Percentiles rank a stretch among this genome's conserved stretches.
phyloP scores from a whole-genome alignment of 1,140 invertebrate genomes.

The Pogonus chalceus region DNA sequence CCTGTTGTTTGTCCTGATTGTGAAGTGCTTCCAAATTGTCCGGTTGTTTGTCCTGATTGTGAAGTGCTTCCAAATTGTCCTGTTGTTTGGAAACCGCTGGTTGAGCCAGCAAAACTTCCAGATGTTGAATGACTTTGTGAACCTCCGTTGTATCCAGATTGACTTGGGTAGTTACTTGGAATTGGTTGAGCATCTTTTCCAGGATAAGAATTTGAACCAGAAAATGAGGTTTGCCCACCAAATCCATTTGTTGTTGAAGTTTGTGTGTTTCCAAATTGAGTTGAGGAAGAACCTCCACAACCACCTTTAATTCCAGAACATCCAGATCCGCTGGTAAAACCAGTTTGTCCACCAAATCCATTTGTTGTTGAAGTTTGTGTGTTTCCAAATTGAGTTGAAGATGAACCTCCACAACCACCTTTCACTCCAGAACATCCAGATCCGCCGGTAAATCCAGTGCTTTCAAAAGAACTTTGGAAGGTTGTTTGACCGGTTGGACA shows the following conservation, averaged over 20 bases:
- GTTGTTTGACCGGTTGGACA: constrained; percentile 8
- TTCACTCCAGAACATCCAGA: not conserved
- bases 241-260: not conserved
- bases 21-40: not conserved
- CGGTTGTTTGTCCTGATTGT: not conserved
- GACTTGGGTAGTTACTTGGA: no score
- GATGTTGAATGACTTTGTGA: not conserved
- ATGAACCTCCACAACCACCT: not conserved
- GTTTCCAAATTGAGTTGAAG: no score
- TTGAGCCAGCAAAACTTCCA: not conserved
- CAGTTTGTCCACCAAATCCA: not conserved
- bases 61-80: not conserved
- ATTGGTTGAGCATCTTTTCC: no score
- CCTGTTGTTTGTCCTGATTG: not conserved
- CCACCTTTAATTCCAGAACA: not conserved
- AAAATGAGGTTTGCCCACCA: no score
- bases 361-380: no score
- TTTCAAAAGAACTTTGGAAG: constrained; percentile 17
- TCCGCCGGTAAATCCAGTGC: constrained; percentile 13
- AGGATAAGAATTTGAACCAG: not conserved
- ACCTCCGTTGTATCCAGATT: not conserved
- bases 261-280: not conserved
- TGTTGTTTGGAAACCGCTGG: not conserved
- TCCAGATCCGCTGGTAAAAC: not conserved
- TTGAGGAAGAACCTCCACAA: not conserved